Percentiles rank a stretch among this genome's conserved stretches.
These are phyloP conservation scores for Dendronephthya gigantea DNA, from an alignment of 64 coral and sea anemone genomes.

Conservation along the genomic window DNA sequence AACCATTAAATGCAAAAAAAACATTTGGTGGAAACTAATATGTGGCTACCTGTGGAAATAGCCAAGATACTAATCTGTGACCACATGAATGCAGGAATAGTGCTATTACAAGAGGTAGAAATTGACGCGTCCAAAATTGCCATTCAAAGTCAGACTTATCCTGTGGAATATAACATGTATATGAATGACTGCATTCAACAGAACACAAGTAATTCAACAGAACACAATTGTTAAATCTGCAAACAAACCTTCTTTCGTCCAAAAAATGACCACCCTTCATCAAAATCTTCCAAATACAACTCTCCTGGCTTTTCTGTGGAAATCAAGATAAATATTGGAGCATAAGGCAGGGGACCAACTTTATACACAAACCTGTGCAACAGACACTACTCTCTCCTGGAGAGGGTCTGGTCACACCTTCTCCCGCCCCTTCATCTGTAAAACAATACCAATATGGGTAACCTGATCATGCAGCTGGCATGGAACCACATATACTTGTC, in stretches of 20 bases:
- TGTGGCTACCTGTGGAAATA: constrained; percentile 28
- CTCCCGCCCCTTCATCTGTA: too few relatives aligned
- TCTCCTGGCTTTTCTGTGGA: not conserved
- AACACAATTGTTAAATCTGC: too few relatives aligned
- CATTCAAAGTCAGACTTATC: constrained; percentile 58
- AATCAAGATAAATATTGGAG: not conserved
- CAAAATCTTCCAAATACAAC: not conserved
- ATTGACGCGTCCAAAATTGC: constrained; percentile 49
- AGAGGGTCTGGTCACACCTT: too few relatives aligned
- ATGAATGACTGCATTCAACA: not conserved
- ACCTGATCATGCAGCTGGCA: too few relatives aligned
- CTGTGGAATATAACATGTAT: not conserved
- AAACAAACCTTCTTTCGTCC: not conserved
- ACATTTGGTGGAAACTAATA: not conserved
- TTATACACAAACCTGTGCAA: not conserved
- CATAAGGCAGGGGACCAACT: not conserved
- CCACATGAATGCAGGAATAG: constrained; percentile 31
- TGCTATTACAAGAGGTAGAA: constrained; percentile 20
- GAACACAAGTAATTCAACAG: not conserved
- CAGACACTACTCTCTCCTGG: too few relatives aligned
- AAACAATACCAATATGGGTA: too few relatives aligned
- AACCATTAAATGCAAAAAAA: not conserved
- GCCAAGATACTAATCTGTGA: constrained; percentile 30
- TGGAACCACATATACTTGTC: not conserved
- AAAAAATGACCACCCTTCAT: not conserved